These are phyloP conservation scores for Melikaiella ostensackeni DNA, from an alignment of 2,888 invertebrate species.

Conservation along the genomic window DNA sequence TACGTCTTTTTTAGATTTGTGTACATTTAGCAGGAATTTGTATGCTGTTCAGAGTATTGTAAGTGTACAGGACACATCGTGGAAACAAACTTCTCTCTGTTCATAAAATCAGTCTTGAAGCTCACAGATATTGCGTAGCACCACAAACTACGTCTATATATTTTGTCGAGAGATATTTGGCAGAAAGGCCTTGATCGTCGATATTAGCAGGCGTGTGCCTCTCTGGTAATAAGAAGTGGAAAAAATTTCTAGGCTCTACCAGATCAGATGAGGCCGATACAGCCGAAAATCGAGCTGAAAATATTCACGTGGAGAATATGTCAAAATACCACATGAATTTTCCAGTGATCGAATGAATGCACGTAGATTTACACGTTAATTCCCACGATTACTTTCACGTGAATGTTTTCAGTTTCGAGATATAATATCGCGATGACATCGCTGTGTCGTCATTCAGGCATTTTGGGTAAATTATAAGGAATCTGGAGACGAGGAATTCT, in stretches of 20 bases:
- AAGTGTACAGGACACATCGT: not conserved
- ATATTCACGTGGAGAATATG: not conserved
- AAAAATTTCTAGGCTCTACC: not conserved
- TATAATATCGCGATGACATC: not conserved
- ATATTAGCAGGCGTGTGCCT: not conserved
- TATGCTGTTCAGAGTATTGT: not conserved
- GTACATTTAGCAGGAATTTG: not conserved
- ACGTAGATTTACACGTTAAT: not conserved
- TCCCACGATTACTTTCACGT: not conserved
- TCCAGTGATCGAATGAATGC: not conserved
- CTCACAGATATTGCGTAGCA: conserved; percentile 1
- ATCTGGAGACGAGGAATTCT: not conserved
- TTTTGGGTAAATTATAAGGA: not conserved
- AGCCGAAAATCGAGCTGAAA: not conserved
- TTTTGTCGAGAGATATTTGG: not conserved
- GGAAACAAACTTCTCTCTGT: not conserved
- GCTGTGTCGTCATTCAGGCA: not conserved
- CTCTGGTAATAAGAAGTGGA: not conserved
- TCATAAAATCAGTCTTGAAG: conserved; percentile 8
- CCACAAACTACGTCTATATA: not conserved
- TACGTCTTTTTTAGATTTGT: not conserved
- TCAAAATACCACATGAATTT: not conserved
- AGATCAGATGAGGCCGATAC: not conserved
- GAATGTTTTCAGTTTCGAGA: not conserved
- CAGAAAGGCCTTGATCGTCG: not conserved